Evolutionary conservation across 2,888 invertebrate species (phyloP).

Genomic region (Tuberolachnus salignus): DNA sequence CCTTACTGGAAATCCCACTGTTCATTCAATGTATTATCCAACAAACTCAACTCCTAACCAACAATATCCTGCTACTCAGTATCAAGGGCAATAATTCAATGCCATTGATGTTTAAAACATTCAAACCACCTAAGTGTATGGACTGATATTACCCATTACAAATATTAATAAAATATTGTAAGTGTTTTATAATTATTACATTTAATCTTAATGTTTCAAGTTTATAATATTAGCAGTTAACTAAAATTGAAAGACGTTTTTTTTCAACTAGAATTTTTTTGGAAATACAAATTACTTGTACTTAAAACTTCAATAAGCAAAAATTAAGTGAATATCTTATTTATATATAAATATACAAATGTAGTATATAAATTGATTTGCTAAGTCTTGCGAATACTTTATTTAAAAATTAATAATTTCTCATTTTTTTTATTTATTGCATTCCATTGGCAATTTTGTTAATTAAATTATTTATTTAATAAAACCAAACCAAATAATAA

Average conservation of each 20-base stretch:
- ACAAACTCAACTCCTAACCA: slow-evolving; percentile 43
- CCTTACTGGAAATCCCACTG: slow-evolving; percentile 43
- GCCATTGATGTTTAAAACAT: neutral
- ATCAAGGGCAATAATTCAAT: slow-evolving; percentile 45
- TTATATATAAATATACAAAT: slow-evolving; percentile 13
- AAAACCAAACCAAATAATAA: neutral
- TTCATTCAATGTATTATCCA: slow-evolving; percentile 51
- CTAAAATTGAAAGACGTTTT: neutral
- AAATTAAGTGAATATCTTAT: slow-evolving; percentile 8
- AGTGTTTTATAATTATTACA: slow-evolving; percentile 10
- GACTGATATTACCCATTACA: slow-evolving; percentile 52
- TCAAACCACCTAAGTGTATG: slow-evolving; percentile 31
- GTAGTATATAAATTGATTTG: neutral
- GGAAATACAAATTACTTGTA: neutral
- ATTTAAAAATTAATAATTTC: slow-evolving; percentile 10
- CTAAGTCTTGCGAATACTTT: slow-evolving; percentile 8
- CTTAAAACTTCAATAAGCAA: neutral
- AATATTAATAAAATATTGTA: neutral
- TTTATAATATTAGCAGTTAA: neutral
- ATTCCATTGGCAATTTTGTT: slow-evolving; percentile 2
- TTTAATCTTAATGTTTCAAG: slow-evolving; percentile 10
- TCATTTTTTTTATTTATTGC: slow-evolving; percentile 20
- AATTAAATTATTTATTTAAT: slow-evolving; percentile 4
- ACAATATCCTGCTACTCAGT: slow-evolving; percentile 47
- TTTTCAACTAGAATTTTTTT: slow-evolving; percentile 32